Conservation (phyloP, 2,888 invertebrate genomes). For the Erebia epiphron region DNA sequence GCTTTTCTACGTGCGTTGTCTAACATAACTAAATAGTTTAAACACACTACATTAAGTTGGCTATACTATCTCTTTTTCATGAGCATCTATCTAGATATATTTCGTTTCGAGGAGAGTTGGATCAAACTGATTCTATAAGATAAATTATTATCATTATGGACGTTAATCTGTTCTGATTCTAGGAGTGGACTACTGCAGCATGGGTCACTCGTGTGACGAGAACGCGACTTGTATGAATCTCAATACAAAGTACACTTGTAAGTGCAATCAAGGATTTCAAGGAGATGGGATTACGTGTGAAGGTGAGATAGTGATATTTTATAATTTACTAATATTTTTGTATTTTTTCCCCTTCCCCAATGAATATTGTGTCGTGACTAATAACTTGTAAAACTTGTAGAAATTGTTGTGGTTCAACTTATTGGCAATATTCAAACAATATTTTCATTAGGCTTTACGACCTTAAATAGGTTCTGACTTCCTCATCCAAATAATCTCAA, state of each 20-base stretch:
- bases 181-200: slow-evolving; percentile 95
- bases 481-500: not conserved
- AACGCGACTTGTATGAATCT: slow-evolving; percentile 96
- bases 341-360: not conserved
- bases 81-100: too few species aligned
- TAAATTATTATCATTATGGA: too few species aligned
- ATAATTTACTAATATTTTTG: not conserved
- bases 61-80: too few species aligned
- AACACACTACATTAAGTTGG: too few species aligned
- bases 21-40: too few species aligned
- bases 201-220: slow-evolving; percentile 93
- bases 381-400: not conserved
- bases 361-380: too few species aligned
- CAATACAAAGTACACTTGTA: slow-evolving; percentile 94
- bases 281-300: slow-evolving; percentile 92
- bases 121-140: not conserved
- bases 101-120: too few species aligned
- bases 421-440: not conserved
- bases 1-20: too few species aligned
- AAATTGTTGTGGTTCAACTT: not conserved
- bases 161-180: slow-evolving; percentile 44
- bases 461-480: not conserved
- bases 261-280: slow-evolving; percentile 94
- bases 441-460: not conserved
- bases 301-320: slow-evolving; percentile 69